Evolutionary conservation across 2,888 invertebrate genomes (phyloP).

Genomic region (Uloborus plumipes): DNA sequence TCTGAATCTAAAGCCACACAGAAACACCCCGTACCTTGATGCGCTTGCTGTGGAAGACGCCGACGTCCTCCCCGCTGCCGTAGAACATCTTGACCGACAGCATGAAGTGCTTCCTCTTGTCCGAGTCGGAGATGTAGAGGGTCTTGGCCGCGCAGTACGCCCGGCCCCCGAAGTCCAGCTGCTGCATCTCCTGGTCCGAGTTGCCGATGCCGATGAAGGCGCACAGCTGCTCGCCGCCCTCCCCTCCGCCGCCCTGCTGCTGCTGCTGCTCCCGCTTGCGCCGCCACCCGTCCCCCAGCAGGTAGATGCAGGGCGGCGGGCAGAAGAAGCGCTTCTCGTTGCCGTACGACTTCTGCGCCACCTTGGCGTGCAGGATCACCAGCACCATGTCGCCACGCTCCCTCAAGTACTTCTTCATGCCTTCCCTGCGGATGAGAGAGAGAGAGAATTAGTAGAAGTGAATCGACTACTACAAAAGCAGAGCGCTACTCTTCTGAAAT

Average conservation of each 20-base stretch:
- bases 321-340: constrained; percentile 99
- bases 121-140: constrained; percentile 98
- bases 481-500: no score
- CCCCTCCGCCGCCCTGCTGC: constrained; percentile 78
- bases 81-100: constrained; percentile 99
- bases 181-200: constrained; percentile 99
- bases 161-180: constrained; percentile 96
- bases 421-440: constrained; percentile 76
- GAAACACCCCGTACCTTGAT: constrained; percentile 79
- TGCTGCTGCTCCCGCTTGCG: constrained; percentile 94
- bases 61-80: constrained; percentile 97
- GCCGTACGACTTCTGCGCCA: constrained; percentile 99
- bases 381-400: constrained; percentile 93
- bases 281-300: constrained; percentile 98
- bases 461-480: no score
- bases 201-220: constrained; percentile 99
- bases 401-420: constrained; percentile 95
- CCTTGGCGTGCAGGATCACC: constrained; percentile 98
- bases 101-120: constrained; percentile 99
- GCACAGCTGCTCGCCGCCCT: constrained; percentile 93
- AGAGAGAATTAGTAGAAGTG: neutral
- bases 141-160: constrained; percentile 99
- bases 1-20: no score
- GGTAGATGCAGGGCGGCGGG: constrained; percentile 98
- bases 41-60: constrained; percentile 97